Base-by-base conservation (phyloP, 2,113 vertebrate genomes). In the Petaurus breviceps region DNA sequence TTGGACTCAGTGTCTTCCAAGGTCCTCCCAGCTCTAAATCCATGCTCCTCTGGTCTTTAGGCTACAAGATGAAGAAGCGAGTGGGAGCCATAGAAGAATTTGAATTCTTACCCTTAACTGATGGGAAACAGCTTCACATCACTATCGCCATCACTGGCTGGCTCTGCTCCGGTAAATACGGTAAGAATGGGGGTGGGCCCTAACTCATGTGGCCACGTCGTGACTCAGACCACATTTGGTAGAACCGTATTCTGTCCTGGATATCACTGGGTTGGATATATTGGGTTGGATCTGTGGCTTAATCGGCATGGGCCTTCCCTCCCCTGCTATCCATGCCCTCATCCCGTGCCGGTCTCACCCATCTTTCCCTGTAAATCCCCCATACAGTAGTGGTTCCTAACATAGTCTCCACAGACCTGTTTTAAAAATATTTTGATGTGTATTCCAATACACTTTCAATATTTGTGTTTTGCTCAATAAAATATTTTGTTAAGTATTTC, bases 41-140 rank as follows among this genome's bases (percentile, higher is more conserved):
- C 84, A 11, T 50, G 91, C 91, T 0, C 0, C 0, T 93, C 96
- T 93, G 91, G 47, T 51, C 95, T 97, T 55, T 92, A 99, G 99
- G 99, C 2, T 99, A 99, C 98, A 99, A 99, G 98, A 99, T 99
- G 99, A 99, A 99, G 96, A 99, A 99, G 97, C 99, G 99, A 43
- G 99, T 99, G 0, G 99, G 99, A 26, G 99, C 99, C 19, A 99
- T 99, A 26, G 99, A 99, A 97, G 99, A 99, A 97, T 99, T 99
- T 98, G 99, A 99, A 49, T 99, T 99, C 97, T 98, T 99, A 96
- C 99, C 99, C 7, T 98, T 99, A 94, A 99, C 98, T 0, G 99
- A 99, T 53, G 99, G 99, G 93, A 99, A 98, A 96, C 99, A 99
- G 97, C 99, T 99, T 93, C 99, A 99, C 51, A 98, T 99, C 97